Evolutionary conservation across 2,113 vertebrate species (phyloP), one percentile per base, ranked within the genome.

Genomic region (Columbina picui): DNA sequence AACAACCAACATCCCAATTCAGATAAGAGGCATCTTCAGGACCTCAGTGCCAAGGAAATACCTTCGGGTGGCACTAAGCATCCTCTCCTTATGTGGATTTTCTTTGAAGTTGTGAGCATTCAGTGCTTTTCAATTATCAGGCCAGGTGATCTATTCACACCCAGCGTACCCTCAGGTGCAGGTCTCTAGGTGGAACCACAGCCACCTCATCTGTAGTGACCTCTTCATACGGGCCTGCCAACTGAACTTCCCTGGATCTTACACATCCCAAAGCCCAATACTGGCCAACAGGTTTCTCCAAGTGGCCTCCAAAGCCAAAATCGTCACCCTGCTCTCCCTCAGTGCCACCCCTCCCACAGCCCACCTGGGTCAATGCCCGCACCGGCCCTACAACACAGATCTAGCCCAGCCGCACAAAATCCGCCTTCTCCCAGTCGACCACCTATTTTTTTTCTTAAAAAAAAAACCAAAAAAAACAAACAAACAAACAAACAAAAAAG

Each of bases 181-280:
- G 22, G 23, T 53, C 27, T 55, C 67, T 27, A 7, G 20, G 3
- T 0, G 5, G 23, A 49, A 9, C 6, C 0, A 25, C 10, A 21
- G 27, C 13, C 9, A 16, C 49, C 4, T 14, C 15, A 5, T 5
- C 4, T 0, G 0, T 2, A 6, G 38, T 4, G 9, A 22, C 32
- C 30, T 52, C 23, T 53, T 53, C 38, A 30, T 32, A 14, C 1
- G 2, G 21, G 39, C 47, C 53, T 17, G 29, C 29, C 2, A 6
- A 15, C 27, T 9, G 14, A 55, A 55, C 14, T 36, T 36, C 53
- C 55, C 49, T 20, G 36, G 49, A 32, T 32, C 34, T 53, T 49
- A 4, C 10, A 5, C 0, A 3, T 49, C 69, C 60, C 7, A 2
- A 27, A 32, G 39, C 27, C 20, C 49, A 19, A 3, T 19, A 25